A percentile compares a stretch with the other conserved stretches of the same genome.
Evolutionary conservation across 2,113 vertebrate species (phyloP).

Genomic region (Myotis lucifugus): DNA sequence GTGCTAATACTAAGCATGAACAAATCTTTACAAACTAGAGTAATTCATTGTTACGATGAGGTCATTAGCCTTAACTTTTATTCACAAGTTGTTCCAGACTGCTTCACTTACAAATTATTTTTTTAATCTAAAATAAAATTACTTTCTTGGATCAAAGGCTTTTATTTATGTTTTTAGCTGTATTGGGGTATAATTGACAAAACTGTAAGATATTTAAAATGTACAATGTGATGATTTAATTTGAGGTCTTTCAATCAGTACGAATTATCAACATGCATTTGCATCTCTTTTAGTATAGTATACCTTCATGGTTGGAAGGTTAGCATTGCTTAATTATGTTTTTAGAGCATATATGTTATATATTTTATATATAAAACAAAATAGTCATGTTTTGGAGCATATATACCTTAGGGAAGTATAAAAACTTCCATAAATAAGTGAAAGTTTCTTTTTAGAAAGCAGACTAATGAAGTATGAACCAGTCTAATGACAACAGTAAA

Average conservation of each 20-base stretch:
- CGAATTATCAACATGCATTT: neutral
- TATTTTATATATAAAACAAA: neutral
- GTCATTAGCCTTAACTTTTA: slow-evolving; percentile 18
- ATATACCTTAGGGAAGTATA: slow-evolving; percentile 39
- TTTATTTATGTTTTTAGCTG: neutral
- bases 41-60: slow-evolving; percentile 56
- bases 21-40: slow-evolving; percentile 48
- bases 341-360: slow-evolving; percentile 36
- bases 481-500: slow-evolving; percentile 75
- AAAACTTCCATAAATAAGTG: slow-evolving; percentile 70
- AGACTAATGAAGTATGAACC: slow-evolving; percentile 80
- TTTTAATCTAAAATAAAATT: slow-evolving; percentile 55
- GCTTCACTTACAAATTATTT: slow-evolving; percentile 42
- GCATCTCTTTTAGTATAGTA: neutral
- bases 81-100: neutral
- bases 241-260: neutral
- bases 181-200: neutral
- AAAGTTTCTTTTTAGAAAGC: slow-evolving; percentile 79
- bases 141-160: slow-evolving; percentile 7
- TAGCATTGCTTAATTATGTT: slow-evolving; percentile 70
- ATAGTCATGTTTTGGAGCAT: neutral
- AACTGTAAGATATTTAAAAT: neutral
- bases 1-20: slow-evolving; percentile 35
- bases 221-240: neutral
- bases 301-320: slow-evolving; percentile 51